Evolutionary conservation across 2,797 vertebrate genomes (phyloP).

Genomic region (Xenentodon cancila): DNA sequence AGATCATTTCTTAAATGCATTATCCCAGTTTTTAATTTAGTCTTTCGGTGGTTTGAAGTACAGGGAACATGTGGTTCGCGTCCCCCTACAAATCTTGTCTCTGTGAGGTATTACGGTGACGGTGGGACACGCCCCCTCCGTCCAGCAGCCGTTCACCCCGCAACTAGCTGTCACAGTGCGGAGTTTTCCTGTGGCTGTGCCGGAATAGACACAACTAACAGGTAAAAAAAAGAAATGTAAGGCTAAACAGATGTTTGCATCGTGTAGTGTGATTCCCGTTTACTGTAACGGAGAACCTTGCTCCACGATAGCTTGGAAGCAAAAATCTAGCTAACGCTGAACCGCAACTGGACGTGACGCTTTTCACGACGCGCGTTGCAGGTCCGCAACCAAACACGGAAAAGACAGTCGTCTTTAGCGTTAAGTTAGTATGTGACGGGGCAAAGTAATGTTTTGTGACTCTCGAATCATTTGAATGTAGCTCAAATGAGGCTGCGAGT

Average conservation of each 20-base stretch:
- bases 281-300: neutral
- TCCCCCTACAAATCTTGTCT: no score
- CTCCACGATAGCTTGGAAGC: neutral
- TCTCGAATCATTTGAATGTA: neutral
- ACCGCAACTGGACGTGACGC: neutral
- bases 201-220: conserved; percentile 37
- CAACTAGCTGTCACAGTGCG: neutral
- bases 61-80: no score
- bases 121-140: conserved; percentile 26
- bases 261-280: fast-evolving
- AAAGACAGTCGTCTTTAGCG: neutral
- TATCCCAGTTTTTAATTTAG: no score
- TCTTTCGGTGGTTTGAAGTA: no score
- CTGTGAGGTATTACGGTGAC: neutral
- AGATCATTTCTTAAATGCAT: no score
- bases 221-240: conserved; percentile 26
- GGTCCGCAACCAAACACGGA: neutral
- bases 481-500: no score
- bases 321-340: neutral
- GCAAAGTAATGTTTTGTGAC: neutral
- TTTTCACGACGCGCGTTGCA: neutral
- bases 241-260: neutral
- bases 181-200: conserved; percentile 43
- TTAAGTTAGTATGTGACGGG: neutral
- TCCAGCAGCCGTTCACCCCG: neutral